These are phyloP conservation scores for Charadrius vociferus DNA, from an alignment of 2,113 vertebrate species.

Conservation along the genomic window DNA sequence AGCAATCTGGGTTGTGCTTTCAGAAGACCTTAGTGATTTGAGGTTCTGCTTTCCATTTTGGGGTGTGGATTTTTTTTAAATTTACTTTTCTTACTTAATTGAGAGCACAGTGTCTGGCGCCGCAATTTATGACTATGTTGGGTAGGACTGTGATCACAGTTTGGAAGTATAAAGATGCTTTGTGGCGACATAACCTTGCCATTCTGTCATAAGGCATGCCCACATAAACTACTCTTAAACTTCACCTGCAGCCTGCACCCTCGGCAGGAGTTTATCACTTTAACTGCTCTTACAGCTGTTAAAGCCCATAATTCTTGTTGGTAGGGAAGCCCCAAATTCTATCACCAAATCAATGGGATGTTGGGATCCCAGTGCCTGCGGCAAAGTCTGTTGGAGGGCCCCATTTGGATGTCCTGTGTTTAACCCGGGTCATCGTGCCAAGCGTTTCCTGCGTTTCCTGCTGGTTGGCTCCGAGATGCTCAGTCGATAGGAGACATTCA, in stretches of 20 bases:
- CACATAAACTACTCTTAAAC: neutral
- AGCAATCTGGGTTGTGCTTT: neutral
- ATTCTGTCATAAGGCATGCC: neutral
- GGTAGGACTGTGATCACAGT: neutral
- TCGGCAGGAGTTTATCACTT: neutral
- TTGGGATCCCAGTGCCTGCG: neutral
- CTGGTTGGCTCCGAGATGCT: neutral
- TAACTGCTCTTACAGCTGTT: neutral
- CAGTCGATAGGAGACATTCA: neutral
- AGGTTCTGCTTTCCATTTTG: neutral
- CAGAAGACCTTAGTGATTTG: neutral
- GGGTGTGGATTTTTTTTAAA: neutral
- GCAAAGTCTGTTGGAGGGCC: neutral
- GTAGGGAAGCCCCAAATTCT: neutral
- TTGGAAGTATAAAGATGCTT: neutral
- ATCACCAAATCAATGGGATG: neutral
- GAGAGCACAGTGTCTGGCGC: neutral
- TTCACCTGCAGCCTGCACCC: neutral
- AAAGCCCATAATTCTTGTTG: neutral
- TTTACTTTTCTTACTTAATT: neutral
- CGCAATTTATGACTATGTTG: neutral
- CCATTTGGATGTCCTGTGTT: neutral
- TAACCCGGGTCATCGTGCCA: neutral
- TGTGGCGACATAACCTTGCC: neutral
- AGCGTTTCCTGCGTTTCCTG: neutral